These are phyloP conservation scores for Polyergus mexicanus DNA, from an alignment of 1,140 invertebrate species.

Conservation along the genomic window DNA sequence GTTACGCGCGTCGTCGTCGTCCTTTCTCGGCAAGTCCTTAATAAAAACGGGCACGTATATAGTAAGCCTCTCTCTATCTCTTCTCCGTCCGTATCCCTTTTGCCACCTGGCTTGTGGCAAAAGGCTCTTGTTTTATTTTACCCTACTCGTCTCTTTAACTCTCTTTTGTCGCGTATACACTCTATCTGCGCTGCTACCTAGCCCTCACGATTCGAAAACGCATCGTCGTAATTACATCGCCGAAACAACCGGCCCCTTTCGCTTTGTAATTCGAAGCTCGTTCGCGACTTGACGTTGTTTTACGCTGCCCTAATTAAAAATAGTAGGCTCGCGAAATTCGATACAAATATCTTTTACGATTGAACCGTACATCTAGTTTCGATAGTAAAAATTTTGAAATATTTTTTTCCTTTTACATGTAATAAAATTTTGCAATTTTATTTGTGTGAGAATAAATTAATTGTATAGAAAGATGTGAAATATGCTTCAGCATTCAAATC, in stretches of 20 bases:
- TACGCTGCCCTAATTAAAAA: conserved; percentile 58
- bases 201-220: conserved; percentile 34
- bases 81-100: background rate
- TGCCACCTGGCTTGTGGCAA: background rate
- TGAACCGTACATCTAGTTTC: background rate
- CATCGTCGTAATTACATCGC: conserved; percentile 55
- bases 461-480: background rate
- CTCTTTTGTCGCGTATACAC: background rate
- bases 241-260: conserved; percentile 12
- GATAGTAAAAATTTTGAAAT: background rate
- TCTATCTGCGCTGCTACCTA: background rate
- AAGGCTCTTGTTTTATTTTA: background rate
- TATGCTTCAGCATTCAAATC: background rate
- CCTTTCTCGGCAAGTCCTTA: conserved; percentile 24
- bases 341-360: conserved; percentile 30
- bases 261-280: conserved; percentile 47
- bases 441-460: background rate
- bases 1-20: conserved; percentile 56
- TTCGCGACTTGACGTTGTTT: background rate
- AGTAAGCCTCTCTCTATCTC: background rate
- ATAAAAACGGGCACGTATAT: conserved; percentile 43
- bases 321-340: conserved; percentile 50
- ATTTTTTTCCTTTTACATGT: background rate
- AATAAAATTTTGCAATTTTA: background rate
- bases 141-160: background rate